Conservation (phyloP, 2,888 invertebrate genomes). For the Tetranychus truncatus region DNA sequence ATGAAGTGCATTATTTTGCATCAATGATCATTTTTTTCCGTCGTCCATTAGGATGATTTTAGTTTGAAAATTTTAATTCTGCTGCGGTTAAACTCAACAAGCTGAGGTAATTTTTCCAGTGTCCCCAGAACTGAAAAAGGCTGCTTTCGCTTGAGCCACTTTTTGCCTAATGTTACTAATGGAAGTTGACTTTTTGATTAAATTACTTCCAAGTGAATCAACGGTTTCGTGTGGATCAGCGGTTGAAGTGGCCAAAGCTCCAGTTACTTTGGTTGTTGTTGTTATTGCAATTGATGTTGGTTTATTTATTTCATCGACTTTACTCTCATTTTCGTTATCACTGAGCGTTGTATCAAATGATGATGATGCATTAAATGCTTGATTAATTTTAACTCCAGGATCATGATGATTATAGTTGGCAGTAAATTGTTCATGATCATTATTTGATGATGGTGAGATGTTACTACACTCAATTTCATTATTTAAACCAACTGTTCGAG, state of each 20-base stretch:
- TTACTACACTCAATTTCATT: no score
- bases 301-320: background rate
- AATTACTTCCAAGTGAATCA: background rate
- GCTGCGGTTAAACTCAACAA: background rate
- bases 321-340: background rate
- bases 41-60: background rate
- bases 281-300: background rate
- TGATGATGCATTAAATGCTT: background rate
- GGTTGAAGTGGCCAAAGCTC: background rate
- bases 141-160: slow-evolving; percentile 18
- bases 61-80: background rate
- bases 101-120: background rate
- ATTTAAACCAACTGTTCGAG: background rate
- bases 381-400: background rate
- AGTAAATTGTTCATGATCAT: background rate
- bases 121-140: slow-evolving; percentile 11
- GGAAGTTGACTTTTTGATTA: background rate
- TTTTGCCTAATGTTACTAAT: slow-evolving; percentile 11
- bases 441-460: background rate
- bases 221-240: background rate
- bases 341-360: background rate
- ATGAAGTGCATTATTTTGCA: no score
- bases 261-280: background rate
- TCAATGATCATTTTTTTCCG: background rate
- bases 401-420: background rate